These are phyloP conservation scores for Quadroppia sp. DNA, from an alignment of 2,888 invertebrate genomes.

Conservation along the genomic window DNA sequence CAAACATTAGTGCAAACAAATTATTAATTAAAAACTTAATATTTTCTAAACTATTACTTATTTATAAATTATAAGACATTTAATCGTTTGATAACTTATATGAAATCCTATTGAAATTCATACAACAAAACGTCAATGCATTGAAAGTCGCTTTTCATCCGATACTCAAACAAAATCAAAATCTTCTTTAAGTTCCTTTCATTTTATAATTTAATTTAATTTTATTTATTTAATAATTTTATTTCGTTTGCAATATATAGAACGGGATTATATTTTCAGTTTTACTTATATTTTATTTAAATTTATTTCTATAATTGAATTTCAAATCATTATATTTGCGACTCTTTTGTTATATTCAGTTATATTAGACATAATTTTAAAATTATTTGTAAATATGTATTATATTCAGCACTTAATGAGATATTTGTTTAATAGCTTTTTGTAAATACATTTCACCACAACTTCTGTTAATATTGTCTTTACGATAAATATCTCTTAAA, in stretches of 20 bases:
- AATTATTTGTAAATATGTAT: constrained; percentile 33
- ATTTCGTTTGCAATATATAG: constrained; percentile 18
- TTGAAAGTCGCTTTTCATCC: constrained; percentile 20
- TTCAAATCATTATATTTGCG: background rate
- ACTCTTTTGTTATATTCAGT: constrained; percentile 33
- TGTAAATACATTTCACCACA: constrained; percentile 32
- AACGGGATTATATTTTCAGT: constrained; percentile 33
- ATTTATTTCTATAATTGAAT: background rate
- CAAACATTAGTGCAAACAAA: constrained; percentile 21
- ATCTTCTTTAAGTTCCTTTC: constrained; percentile 27
- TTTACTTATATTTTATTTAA: background rate
- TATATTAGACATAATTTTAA: constrained; percentile 34
- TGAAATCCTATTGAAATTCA: background rate
- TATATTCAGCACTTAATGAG: constrained; percentile 23
- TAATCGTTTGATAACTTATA: background rate
- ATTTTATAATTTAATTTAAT: constrained; percentile 5
- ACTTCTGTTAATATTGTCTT: constrained; percentile 21
- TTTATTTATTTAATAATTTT: constrained; percentile 16
- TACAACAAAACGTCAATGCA: background rate
- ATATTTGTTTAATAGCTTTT: background rate
- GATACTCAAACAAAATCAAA: constrained; percentile 33
- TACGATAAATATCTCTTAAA: constrained; percentile 26
- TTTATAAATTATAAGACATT: background rate
- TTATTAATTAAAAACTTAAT: background rate
- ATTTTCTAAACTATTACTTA: background rate